Base-by-base conservation (phyloP, 2,113 vertebrate genomes). In the Rhizomys pruinosus region DNA sequence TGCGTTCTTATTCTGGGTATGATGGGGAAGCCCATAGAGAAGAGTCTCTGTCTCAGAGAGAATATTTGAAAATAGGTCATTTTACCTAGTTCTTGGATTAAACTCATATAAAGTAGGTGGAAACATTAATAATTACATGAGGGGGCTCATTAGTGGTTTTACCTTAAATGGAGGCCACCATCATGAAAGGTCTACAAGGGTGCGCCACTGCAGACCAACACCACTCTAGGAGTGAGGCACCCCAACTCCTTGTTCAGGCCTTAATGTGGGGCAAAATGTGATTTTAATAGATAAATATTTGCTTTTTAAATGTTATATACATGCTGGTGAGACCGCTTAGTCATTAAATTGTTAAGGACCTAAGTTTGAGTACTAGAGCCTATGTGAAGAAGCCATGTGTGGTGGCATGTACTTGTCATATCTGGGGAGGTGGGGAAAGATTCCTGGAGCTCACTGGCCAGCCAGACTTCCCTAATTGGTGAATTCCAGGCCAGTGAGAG, bases 181-280 rank as follows among this genome's bases (percentile, higher is more conserved):
- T 63, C 44, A 57, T 17, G 12, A n/a, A 52, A 32, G 37, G n/a
- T 37, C 11, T 7, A 12, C 47, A 2, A 0, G 0, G 2, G 10
- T 12, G 63, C 37, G 42, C 15, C 11, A 73, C 37, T 73, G 22
- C 23, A 23, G 72, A 73, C 15, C 72, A 47, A 68, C 4, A 47
- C 68, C 32, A 1, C 47, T 32, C 85, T 37, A 27, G 27, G 59
- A 63, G n/a, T 15, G n/a, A 68, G 59, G 37, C 16, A 0, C 44
- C 69, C 2, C 6, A 25, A 20, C 39, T 59, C 61, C 57, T 88
- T 61, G 44, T 42, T 44, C 57, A 23, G 72, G 23, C 22, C 23
- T 44, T 44, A 73, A 5, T 44, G 42, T 44, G 72, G 23, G 72
- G 23, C 23, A 27, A 73, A 73, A 12, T 44, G 39, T 73, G 27